Evolutionary conservation across 2,113 vertebrate species (phyloP).

Genomic region (Albula goreensis): DNA sequence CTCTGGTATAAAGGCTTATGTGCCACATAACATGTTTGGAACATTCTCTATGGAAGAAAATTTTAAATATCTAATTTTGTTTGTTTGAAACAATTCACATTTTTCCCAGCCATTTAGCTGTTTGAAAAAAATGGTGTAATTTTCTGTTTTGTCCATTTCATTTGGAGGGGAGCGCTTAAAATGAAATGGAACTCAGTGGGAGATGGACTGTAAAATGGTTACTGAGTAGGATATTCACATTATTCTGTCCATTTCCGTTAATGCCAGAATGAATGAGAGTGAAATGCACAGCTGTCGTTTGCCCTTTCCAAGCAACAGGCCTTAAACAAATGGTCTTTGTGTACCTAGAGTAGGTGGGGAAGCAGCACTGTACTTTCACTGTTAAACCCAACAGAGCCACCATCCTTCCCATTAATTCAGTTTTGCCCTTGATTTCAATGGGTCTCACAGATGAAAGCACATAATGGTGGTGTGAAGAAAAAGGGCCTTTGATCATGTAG

Average conservation of each 20-base stretch:
- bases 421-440: background rate
- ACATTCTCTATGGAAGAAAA: background rate
- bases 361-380: background rate
- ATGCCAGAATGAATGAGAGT: background rate
- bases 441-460: background rate
- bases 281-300: background rate
- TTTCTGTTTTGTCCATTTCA: background rate
- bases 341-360: background rate
- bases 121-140: background rate
- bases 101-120: background rate
- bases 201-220: background rate
- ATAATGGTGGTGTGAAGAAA: background rate
- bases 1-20: background rate
- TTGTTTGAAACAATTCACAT: background rate
- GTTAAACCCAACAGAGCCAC: background rate
- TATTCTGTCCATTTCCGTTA: too few species aligned
- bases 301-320: background rate
- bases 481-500: background rate
- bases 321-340: background rate
- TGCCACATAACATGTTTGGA: background rate
- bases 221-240: background rate
- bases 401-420: slow-evolving; percentile 11
- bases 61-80: background rate
- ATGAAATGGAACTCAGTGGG: background rate
- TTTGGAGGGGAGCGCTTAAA: background rate